Conservation (phyloP, 2,888 invertebrate species). For the Lasiommata megera region DNA sequence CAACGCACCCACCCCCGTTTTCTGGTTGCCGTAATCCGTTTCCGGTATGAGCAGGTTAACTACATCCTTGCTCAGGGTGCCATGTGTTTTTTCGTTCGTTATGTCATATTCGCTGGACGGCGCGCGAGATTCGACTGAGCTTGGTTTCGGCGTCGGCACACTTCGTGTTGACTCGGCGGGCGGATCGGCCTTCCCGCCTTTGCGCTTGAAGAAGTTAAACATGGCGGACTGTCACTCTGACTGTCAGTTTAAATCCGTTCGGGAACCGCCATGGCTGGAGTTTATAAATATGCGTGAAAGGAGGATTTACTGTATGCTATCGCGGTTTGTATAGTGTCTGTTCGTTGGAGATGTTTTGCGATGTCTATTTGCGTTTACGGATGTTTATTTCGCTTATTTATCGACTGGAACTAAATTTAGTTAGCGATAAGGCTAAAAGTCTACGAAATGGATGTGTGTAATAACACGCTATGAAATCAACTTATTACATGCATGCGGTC, state of each 20-base stretch:
- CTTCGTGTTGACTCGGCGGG: slow-evolving; percentile 30
- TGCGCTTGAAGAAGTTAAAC: slow-evolving; percentile 76
- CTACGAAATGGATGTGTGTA: no score
- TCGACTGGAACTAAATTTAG: not conserved
- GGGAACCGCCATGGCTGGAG: slow-evolving; percentile 46
- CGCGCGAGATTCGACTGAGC: slow-evolving; percentile 59
- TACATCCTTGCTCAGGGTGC: slow-evolving; percentile 67
- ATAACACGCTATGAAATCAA: no score
- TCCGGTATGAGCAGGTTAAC: slow-evolving; percentile 68
- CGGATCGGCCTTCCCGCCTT: slow-evolving; percentile 66
- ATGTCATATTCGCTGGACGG: slow-evolving; percentile 52
- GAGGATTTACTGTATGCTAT: slow-evolving; percentile 18
- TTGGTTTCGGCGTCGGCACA: slow-evolving; percentile 46
- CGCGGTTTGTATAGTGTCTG: not conserved
- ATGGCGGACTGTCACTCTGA: slow-evolving; percentile 50
- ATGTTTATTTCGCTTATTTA: not conserved
- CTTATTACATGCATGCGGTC: no score
- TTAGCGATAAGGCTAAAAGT: no score
- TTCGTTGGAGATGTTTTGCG: not conserved
- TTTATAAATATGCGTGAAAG: slow-evolving; percentile 24
- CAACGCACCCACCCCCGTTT: slow-evolving; percentile 64
- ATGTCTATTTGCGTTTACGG: slow-evolving; percentile 8
- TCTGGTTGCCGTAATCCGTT: slow-evolving; percentile 66
- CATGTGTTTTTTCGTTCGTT: slow-evolving; percentile 49
- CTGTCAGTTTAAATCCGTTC: slow-evolving; percentile 43